These are phyloP conservation scores for Achlya flavicornis DNA, from an alignment of 2,888 invertebrate species.

Conservation along the genomic window DNA sequence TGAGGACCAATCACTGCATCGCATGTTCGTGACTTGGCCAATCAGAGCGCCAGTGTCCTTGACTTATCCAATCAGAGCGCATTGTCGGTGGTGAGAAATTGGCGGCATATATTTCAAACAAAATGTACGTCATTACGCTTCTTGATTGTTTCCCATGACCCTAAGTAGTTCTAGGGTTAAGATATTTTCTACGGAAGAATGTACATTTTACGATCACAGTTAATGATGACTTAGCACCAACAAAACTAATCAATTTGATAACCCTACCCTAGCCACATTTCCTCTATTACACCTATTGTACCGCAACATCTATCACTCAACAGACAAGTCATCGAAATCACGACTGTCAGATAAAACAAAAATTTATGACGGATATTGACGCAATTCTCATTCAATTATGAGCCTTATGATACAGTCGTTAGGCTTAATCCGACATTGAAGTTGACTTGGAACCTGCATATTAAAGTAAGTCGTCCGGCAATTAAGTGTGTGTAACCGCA, in stretches of 20 bases:
- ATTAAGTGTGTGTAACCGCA: conserved; percentile 34
- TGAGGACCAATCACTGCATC: no score
- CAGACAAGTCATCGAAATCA: conserved; percentile 4
- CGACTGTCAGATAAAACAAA: not conserved
- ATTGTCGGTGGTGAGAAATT: no score
- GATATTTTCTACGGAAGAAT: no score
- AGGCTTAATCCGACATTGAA: conserved; percentile 22
- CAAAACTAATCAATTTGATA: not conserved
- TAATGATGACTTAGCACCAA: not conserved
- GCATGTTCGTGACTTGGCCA: no score
- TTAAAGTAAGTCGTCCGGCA: conserved; percentile 36
- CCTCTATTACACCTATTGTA: conserved; percentile 3
- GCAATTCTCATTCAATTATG: conserved; percentile 12
- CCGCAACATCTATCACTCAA: not conserved
- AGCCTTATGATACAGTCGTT: conserved; percentile 28
- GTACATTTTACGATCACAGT: not conserved
- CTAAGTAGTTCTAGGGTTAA: not conserved
- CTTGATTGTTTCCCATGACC: no score
- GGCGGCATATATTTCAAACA: no score
- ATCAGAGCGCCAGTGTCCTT: no score
- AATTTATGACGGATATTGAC: conserved; percentile 14
- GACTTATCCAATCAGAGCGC: no score
- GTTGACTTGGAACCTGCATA: conserved; percentile 15
- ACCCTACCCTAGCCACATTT: not conserved
- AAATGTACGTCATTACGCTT: no score